A percentile compares a stretch with the other conserved stretches of the same genome.
phyloP scores from a whole-genome alignment of 1,140 invertebrate genomes.

The Dermatophagoides farinae region DNA sequence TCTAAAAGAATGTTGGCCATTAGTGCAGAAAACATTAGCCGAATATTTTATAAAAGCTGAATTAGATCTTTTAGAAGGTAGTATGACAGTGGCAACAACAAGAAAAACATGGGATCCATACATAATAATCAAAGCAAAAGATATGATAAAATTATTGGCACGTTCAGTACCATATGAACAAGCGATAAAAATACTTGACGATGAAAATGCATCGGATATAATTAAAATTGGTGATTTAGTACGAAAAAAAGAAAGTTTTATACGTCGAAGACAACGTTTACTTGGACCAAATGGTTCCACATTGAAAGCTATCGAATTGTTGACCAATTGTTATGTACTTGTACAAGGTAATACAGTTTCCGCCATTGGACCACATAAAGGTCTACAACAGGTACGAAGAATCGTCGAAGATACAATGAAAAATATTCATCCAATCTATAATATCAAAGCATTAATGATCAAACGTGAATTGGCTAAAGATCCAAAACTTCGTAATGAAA shows the following conservation, averaged over 20 bases:
- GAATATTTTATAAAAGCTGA: conserved; percentile 52
- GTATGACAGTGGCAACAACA: conserved; percentile 83
- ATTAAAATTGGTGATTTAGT: conserved; percentile 87
- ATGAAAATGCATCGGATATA: conserved; percentile 81
- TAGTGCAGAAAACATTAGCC: conserved; percentile 61
- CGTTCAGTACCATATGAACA: conserved; percentile 94
- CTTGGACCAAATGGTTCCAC: conserved; percentile 59
- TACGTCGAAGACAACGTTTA: conserved; percentile 77
- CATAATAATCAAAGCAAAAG: conserved; percentile 85
- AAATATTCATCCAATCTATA: conserved; percentile 98
- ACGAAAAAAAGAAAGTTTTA: conserved; percentile 79
- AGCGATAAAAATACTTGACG: conserved; percentile 40
- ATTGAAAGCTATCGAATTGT: conserved; percentile 62
- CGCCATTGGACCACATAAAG: conserved; percentile 81
- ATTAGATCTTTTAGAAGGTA: conserved; percentile 82
- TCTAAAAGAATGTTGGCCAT: conserved; percentile 79
- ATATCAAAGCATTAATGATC: conserved; percentile 94
- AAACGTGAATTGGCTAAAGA: conserved; percentile 84
- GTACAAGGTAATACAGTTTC: conserved; percentile 97
- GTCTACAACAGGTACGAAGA: conserved; percentile 69
- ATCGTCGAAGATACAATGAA: conserved; percentile 95
- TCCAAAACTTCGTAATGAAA: conserved; percentile 71
- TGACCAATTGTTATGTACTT: conserved; percentile 93
- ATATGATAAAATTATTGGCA: conserved; percentile 83
- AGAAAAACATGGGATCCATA: conserved; percentile 97